Conservation (phyloP, 2,797 vertebrate species). For the Stomatorhinus walkeri region DNA sequence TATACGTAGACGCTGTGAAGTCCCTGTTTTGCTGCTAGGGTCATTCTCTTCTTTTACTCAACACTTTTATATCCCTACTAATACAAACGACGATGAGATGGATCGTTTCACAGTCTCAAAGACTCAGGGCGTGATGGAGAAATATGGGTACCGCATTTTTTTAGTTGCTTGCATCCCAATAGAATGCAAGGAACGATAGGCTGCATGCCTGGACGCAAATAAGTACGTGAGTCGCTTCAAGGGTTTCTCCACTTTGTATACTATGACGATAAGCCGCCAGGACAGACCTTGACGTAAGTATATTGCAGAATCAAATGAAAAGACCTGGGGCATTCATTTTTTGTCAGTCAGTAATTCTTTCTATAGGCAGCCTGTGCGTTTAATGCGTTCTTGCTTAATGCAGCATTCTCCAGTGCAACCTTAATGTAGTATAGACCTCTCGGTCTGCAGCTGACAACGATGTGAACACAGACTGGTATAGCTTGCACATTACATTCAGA, state of each 20-base stretch:
- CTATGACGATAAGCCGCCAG: slow-evolving; percentile 16
- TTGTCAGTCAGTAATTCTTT: not conserved
- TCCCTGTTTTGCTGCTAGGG: not conserved
- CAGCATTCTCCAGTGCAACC: slow-evolving; percentile 10
- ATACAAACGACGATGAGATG: slow-evolving; percentile 5
- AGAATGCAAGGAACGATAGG: not conserved
- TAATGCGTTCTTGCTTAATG: not conserved
- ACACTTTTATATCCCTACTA: not conserved
- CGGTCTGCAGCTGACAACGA: not conserved
- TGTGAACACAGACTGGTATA: not conserved
- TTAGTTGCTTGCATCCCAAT: slow-evolving; percentile 19
- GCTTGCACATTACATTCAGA: not conserved
- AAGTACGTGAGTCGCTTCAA: not conserved
- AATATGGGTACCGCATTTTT: slow-evolving; percentile 3
- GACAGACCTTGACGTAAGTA: slow-evolving; percentile 21
- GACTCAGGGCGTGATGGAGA: slow-evolving; percentile 13
- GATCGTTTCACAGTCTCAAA: not conserved
- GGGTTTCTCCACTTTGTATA: not conserved
- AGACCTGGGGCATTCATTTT: not conserved
- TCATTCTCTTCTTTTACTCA: not conserved
- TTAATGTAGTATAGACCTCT: not conserved
- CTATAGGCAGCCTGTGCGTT: not conserved
- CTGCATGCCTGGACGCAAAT: slow-evolving; percentile 10
- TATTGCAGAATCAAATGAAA: not conserved
- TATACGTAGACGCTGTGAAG: not conserved